These are phyloP conservation scores for Heterotilapia buettikoferi DNA, from an alignment of 2,113 vertebrate genomes.

Conservation along the genomic window DNA sequence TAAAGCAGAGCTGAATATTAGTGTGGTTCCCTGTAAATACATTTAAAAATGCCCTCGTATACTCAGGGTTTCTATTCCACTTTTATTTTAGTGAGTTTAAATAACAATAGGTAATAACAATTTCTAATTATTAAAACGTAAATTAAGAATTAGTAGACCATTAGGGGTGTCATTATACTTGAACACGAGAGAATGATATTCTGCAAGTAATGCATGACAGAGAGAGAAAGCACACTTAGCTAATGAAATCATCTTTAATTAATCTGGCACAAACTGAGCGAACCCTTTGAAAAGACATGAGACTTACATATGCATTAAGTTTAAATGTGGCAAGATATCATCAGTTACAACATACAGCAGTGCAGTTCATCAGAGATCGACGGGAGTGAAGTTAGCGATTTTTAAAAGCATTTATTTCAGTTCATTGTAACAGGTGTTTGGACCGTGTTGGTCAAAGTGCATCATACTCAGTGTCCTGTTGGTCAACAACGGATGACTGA, in stretches of 20 bases:
- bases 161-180: background rate
- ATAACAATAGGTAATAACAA: background rate
- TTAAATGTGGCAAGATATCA: background rate
- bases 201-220: background rate
- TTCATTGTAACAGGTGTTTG: background rate
- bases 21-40: background rate
- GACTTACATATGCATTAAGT: background rate
- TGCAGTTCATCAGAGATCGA: background rate
- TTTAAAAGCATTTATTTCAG: background rate
- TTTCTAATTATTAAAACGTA: rapidly evolving
- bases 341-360: background rate
- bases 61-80: background rate
- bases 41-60: background rate
- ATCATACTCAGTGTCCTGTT: background rate
- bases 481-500: slow-evolving; percentile 1
- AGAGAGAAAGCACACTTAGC: background rate
- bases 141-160: background rate
- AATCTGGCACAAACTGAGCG: background rate
- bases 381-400: background rate
- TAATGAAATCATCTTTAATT: slow-evolving; percentile 7
- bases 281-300: background rate
- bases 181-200: background rate
- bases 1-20: background rate
- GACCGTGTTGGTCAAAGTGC: background rate
- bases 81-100: background rate